phyloP scores from a whole-genome alignment of 2,888 invertebrate genomes.

The Lagria hirta region DNA sequence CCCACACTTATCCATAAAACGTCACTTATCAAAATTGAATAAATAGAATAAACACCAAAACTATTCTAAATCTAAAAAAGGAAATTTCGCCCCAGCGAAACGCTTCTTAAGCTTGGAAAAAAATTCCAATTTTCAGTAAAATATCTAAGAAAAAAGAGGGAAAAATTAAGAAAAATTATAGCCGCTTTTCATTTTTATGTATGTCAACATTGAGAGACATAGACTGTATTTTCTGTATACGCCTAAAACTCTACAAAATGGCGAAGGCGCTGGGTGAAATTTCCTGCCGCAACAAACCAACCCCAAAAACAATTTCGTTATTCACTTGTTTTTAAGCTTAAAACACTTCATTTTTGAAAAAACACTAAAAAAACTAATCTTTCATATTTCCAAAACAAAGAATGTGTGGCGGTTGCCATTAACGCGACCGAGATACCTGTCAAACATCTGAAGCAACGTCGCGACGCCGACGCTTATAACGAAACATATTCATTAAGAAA shows the following conservation, averaged over 20 bases:
- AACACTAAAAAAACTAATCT: not conserved
- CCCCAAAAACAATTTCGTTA: conserved; percentile 29
- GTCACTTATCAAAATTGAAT: conserved; percentile 11
- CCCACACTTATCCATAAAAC: conserved; percentile 22
- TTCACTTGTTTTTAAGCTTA: conserved; percentile 2
- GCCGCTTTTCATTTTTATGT: too few species aligned
- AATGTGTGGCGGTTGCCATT: conserved; percentile 5
- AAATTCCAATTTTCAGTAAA: conserved; percentile 1
- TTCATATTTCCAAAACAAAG: conserved; percentile 12
- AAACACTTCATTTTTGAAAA: conserved; percentile 3
- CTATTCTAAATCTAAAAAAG: not conserved
- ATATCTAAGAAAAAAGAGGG: too few species aligned
- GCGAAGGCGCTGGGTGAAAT: conserved; percentile 36
- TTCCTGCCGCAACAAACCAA: conserved; percentile 25
- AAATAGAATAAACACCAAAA: not conserved
- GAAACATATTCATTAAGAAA: too few species aligned
- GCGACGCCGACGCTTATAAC: conserved; percentile 10
- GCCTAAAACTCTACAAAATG: conserved; percentile 49
- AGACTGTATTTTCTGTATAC: too few species aligned
- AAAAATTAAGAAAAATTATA: too few species aligned
- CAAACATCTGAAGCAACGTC: conserved; percentile 20
- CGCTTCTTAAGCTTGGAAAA: too few species aligned
- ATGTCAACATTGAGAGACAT: conserved; percentile 36
- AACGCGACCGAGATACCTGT: conserved; percentile 19
- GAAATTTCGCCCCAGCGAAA: conserved; percentile 17